Conservation (phyloP, 1,140 invertebrate species). For the Dreissena rostriformis region DNA sequence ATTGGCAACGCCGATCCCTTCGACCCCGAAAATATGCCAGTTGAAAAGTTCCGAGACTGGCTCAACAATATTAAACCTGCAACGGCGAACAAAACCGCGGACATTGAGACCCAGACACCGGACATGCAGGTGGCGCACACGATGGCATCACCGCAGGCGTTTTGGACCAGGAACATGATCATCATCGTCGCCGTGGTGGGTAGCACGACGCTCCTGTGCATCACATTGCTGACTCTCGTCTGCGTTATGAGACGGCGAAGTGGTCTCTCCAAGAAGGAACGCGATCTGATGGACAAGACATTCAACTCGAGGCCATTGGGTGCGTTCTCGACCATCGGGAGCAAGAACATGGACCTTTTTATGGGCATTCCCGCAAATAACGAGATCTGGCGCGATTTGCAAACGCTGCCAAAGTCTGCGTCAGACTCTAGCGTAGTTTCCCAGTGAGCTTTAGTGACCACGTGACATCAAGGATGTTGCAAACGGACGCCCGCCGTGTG, state of each 20-base stretch:
- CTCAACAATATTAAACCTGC: background rate
- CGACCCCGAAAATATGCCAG: background rate
- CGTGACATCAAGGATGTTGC: background rate
- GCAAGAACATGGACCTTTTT: slow-evolving; percentile 24
- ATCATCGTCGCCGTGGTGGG: slow-evolving; percentile 23
- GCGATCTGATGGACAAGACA: slow-evolving; percentile 24
- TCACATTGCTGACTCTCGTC: slow-evolving; percentile 10
- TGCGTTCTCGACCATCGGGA: background rate
- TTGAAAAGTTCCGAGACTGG: background rate
- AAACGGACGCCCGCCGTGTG: background rate
- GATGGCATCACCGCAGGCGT: no score
- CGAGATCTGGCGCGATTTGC: slow-evolving; percentile 34
- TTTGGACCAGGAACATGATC: slow-evolving; percentile 17
- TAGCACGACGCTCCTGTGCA: slow-evolving; percentile 17
- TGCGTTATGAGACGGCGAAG: slow-evolving; percentile 20
- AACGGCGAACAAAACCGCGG: background rate
- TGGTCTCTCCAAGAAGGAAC: slow-evolving; percentile 3
- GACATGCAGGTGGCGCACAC: background rate
- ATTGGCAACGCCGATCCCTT: background rate
- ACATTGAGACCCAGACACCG: background rate
- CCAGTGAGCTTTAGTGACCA: background rate
- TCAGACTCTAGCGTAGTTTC: background rate
- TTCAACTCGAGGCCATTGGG: background rate
- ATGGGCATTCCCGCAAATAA: slow-evolving; percentile 50
- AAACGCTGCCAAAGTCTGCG: background rate